Evolutionary conservation across 2,797 vertebrate genomes (phyloP), one percentile per base, ranked within the genome.

Genomic region (Sebastes kiyomatsui): DNA sequence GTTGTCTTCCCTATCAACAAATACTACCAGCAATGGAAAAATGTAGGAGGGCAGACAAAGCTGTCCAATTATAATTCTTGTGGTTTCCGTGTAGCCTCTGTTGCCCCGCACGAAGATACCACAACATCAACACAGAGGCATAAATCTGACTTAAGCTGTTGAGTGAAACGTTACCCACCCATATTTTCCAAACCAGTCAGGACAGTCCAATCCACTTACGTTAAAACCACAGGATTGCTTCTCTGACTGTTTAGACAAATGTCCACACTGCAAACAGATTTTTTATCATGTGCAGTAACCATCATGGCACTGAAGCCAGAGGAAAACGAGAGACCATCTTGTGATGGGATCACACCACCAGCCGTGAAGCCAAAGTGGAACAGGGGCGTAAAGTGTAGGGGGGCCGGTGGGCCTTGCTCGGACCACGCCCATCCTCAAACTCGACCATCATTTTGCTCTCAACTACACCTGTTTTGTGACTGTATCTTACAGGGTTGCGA

Each of bases 131-230:
- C 77, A 82, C 77, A 55, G 73, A 82, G 61, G 42, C 82, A 83
- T 80, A 83, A 80, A 85, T 83, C 69, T 74, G 67, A 71, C 66
- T 69, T 54, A 35, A 87, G 73, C 67, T 67, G 83, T 58, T 71
- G 72, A 79, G 52, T 72, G 67, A 89, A 82, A 84, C 38, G 12
- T 60, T 85, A 81, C 72, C 70, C 72, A 75, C 77, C 77, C 75
- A 74, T 72, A 73, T 80, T 87, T 80, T 80, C 28, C 67, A 88
- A 89, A 87, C 62, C 72, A 80, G 81, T 79, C 75, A 58, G 79
- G 80, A 67, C 67, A 77, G 70, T 88, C 83, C 75, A 66, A 88
- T 81, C 74, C 74, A 84, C 75, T 90, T 58, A 72, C 6, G 42
- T 75, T 82, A 66, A 83, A 75, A 68, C 66, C 76, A 76, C 69